A percentile compares a stretch with the other conserved stretches of the same genome.
These are phyloP conservation scores for Rhabdophis nuchalis DNA, from an alignment of 2,797 vertebrate species.

Conservation along the genomic window DNA sequence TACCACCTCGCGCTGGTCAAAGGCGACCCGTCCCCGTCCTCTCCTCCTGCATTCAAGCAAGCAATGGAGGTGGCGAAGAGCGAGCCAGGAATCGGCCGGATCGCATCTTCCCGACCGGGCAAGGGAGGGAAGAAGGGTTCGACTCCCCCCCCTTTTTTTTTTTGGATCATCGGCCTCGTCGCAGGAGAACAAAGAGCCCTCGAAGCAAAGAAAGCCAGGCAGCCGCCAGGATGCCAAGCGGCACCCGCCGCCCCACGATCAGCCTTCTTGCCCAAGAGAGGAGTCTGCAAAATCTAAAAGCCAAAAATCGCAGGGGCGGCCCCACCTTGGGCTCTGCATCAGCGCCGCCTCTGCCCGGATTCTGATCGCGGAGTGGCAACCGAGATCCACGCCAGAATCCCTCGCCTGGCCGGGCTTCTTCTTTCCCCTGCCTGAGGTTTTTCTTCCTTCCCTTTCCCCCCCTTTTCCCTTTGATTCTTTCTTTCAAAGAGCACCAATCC, in stretches of 20 bases:
- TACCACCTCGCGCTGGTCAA: neutral
- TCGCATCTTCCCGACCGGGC: neutral
- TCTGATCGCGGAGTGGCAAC: neutral
- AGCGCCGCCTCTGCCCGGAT: neutral
- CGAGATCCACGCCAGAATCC: neutral
- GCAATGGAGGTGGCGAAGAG: neutral
- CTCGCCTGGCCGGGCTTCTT: neutral
- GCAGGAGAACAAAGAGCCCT: conserved; percentile 7
- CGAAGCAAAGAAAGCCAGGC: neutral
- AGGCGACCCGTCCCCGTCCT: neutral
- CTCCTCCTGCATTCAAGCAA: neutral
- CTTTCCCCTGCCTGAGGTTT: too few relatives aligned
- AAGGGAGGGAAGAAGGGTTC: too few relatives aligned
- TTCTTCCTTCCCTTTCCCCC: neutral
- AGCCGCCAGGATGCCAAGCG: neutral
- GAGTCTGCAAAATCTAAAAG: too few relatives aligned
- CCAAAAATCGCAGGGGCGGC: neutral
- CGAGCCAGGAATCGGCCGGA: neutral
- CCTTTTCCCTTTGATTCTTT: too few relatives aligned
- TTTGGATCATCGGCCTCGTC: neutral
- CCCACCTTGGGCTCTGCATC: neutral
- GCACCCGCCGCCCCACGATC: neutral
- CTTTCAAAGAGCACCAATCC: neutral
- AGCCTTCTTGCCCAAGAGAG: neutral
- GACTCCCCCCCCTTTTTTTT: neutral